These are phyloP conservation scores for Oryzias sinensis DNA, from an alignment of 2,797 vertebrate genomes.

Conservation along the genomic window DNA sequence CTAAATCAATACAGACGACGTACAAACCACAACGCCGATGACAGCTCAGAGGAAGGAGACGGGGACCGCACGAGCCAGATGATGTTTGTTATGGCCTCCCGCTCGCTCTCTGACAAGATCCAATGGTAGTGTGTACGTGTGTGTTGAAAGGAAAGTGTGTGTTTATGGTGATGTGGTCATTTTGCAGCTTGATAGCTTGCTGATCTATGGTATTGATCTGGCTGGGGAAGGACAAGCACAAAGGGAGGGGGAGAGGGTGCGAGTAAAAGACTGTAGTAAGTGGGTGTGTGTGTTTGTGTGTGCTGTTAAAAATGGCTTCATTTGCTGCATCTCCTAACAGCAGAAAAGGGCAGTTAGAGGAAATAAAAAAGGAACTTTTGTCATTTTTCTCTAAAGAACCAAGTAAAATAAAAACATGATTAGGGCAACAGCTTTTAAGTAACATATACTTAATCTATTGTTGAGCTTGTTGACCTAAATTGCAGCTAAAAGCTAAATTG, in stretches of 20 bases:
- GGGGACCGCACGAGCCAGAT: conserved; percentile 26
- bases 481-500: neutral
- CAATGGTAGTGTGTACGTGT: conserved; percentile 16
- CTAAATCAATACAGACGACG: conserved; percentile 83
- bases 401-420: neutral
- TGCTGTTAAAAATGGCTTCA: conserved; percentile 45
- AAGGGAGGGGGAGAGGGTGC: conserved; percentile 32
- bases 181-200: conserved; percentile 89
- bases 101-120: conserved; percentile 25
- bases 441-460: neutral
- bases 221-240: conserved; percentile 57
- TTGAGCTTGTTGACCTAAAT: conserved; percentile 39
- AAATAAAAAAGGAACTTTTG: conserved; percentile 12
- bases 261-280: conserved; percentile 36
- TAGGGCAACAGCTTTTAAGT: neutral
- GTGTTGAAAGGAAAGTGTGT: conserved; percentile 41
- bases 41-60: conserved; percentile 44
- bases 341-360: neutral
- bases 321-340: conserved; percentile 59
- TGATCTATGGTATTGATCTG: conserved; percentile 88
- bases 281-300: conserved; percentile 32
- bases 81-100: conserved; percentile 55
- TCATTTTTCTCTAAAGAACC: neutral
- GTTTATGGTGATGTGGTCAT: conserved; percentile 86
- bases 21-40: conserved; percentile 48